phyloP scores from a whole-genome alignment of 2,113 vertebrate genomes.

The Callospermophilus lateralis region DNA sequence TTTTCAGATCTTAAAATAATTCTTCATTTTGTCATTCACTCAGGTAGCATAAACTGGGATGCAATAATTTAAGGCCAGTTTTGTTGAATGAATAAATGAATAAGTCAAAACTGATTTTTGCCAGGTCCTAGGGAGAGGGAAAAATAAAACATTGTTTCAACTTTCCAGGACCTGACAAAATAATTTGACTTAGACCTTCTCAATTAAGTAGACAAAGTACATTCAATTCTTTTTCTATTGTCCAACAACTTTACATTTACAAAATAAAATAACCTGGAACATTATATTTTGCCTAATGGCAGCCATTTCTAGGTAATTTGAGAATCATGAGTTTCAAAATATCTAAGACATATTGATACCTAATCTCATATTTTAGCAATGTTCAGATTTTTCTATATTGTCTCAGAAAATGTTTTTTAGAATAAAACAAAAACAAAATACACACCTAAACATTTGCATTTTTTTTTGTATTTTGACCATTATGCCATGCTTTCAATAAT shows the following conservation, averaged over 20 bases:
- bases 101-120: slow-evolving; percentile 27
- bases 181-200: slow-evolving; percentile 13
- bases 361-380: background rate
- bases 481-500: background rate
- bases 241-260: background rate
- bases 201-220: background rate
- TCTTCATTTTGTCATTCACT: background rate
- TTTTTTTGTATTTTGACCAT: slow-evolving; percentile 33
- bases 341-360: background rate
- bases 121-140: background rate
- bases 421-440: slow-evolving; percentile 5
- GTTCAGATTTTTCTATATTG: background rate
- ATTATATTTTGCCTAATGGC: background rate
- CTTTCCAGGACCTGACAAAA: background rate
- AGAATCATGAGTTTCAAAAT: background rate
- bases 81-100: slow-evolving; percentile 2
- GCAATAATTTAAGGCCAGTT: background rate
- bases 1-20: slow-evolving; percentile 19
- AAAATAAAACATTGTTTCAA: background rate
- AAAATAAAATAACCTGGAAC: background rate
- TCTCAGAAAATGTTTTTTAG: background rate
- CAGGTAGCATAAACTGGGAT: background rate
- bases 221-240: background rate
- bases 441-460: background rate
- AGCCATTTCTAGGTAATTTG: background rate